Evolutionary conservation across 1,140 invertebrate genomes (phyloP).

Genomic region (Pseudomyrmex pallidus): DNA sequence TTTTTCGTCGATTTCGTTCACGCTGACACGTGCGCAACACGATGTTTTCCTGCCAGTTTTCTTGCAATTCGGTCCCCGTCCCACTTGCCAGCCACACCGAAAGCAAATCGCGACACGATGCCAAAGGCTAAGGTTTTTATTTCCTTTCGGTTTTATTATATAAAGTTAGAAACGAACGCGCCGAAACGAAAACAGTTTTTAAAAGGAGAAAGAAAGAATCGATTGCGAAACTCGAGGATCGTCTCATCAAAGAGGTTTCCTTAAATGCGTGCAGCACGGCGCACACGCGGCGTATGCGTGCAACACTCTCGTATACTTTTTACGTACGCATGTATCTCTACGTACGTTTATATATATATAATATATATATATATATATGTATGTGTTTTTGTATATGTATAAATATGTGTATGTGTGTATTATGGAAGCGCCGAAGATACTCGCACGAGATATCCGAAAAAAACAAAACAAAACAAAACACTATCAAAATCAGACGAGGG

Average conservation of each 20-base stretch:
- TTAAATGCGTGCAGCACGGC: conserved; percentile 51
- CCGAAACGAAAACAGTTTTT: conserved; percentile 25
- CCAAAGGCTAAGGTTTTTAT: background rate
- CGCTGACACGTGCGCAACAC: conserved; percentile 3
- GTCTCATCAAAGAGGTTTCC: conserved; percentile 7
- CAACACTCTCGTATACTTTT: conserved; percentile 69
- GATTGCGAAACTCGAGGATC: conserved; percentile 35
- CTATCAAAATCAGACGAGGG: conserved; percentile 12
- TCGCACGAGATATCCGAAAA: conserved; percentile 27
- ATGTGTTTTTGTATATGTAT: background rate
- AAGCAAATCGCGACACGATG: conserved; percentile 6
- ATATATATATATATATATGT: background rate
- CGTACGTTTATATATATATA: conserved; percentile 27
- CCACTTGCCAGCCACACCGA: background rate
- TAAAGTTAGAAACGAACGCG: conserved; percentile 20
- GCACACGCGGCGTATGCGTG: conserved; percentile 45
- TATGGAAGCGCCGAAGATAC: conserved; percentile 69
- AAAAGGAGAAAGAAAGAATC: conserved; percentile 39
- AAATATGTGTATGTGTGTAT: conserved; percentile 7
- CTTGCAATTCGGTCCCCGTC: background rate
- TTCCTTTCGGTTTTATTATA: background rate
- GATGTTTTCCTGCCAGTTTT: background rate
- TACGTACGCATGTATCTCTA: conserved; percentile 59
- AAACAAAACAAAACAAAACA: background rate
- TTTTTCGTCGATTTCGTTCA: conserved; percentile 9